A percentile compares a stretch with the other conserved stretches of the same genome.
These are phyloP conservation scores for Cladopsammia gracilis DNA, from an alignment of 64 coral and sea anemone species.

Conservation along the genomic window DNA sequence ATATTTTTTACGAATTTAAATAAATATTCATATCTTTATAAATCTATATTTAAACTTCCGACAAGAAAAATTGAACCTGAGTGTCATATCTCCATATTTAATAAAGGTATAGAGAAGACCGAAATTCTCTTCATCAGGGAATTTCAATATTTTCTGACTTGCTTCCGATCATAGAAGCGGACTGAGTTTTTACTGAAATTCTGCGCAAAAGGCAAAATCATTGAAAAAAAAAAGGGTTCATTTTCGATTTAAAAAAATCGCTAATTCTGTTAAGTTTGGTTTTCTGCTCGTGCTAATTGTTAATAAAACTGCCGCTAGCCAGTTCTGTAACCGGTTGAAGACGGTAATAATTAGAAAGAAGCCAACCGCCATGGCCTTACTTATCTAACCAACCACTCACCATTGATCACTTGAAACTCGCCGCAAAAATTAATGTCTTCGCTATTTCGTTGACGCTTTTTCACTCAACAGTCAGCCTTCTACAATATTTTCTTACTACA, in stretches of 20 bases:
- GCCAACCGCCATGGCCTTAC: background rate
- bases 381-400: background rate
- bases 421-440: no score
- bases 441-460: no score
- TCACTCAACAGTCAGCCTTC: background rate
- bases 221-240: background rate
- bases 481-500: background rate
- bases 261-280: conserved; percentile 9
- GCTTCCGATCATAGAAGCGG: background rate
- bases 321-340: background rate
- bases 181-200: background rate
- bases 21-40: conserved; percentile 16
- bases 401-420: no score
- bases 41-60: background rate
- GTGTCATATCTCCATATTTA: background rate
- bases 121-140: background rate
- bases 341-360: background rate
- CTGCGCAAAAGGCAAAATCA: background rate
- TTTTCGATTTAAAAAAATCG: conserved; percentile 1
- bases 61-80: background rate
- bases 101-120: background rate
- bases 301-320: background rate
- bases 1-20: background rate
- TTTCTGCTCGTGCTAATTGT: conserved; percentile 19
- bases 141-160: background rate